phyloP scores from a whole-genome alignment of 2,797 vertebrate species.

The Labroides dimidiatus region DNA sequence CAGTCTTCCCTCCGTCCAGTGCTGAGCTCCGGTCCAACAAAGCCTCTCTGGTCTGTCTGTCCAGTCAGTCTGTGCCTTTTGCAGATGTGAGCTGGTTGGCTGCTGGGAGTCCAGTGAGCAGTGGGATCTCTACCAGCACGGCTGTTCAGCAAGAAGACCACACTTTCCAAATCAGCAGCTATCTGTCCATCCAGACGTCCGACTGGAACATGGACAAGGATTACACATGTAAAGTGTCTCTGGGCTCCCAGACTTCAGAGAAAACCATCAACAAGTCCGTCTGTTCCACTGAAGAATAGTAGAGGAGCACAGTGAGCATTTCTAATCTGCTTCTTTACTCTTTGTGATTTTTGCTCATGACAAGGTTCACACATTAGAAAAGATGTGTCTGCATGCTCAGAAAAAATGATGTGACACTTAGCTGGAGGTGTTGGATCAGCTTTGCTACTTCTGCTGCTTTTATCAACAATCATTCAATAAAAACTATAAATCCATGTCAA shows the following conservation, averaged over 20 bases:
- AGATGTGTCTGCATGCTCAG: slow-evolving; percentile 9
- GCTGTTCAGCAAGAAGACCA: slow-evolving; percentile 10
- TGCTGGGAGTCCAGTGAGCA: slow-evolving; percentile 61
- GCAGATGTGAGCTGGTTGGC: slow-evolving; percentile 71
- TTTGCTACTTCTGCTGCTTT: slow-evolving; percentile 2
- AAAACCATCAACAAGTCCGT: slow-evolving; percentile 54
- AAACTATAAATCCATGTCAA: not conserved
- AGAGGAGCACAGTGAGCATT: slow-evolving; percentile 31
- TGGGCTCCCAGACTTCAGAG: slow-evolving; percentile 24
- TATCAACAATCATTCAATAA: not conserved
- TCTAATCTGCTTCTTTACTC: slow-evolving; percentile 8
- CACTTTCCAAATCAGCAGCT: slow-evolving; percentile 12
- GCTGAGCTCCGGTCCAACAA: slow-evolving; percentile 65
- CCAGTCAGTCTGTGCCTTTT: slow-evolving; percentile 59
- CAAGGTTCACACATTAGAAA: slow-evolving; percentile 10
- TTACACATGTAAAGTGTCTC: slow-evolving; percentile 7
- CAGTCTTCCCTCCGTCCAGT: slow-evolving; percentile 72
- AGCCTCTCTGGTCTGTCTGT: slow-evolving; percentile 71
- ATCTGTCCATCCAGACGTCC: slow-evolving; percentile 9
- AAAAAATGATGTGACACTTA: slow-evolving; percentile 2
- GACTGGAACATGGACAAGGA: slow-evolving; percentile 1
- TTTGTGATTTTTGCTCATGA: slow-evolving; percentile 29
- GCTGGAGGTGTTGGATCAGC: slow-evolving; percentile 15
- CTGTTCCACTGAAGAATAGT: slow-evolving; percentile 44
- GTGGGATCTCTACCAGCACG: slow-evolving; percentile 26